Conservation (phyloP, 2,113 vertebrate genomes). For the Microtus montanus region DNA sequence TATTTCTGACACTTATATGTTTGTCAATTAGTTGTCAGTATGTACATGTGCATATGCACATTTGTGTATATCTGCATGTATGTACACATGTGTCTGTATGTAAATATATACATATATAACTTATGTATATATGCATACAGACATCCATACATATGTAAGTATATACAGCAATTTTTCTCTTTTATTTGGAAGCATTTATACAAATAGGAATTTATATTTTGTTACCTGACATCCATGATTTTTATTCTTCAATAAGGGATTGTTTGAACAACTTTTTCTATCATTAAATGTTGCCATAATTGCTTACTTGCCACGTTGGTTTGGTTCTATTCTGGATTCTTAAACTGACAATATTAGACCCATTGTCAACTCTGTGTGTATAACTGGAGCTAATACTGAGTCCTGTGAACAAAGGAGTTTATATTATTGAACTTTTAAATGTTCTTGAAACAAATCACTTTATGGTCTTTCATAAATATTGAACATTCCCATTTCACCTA, state of each 20-base stretch:
- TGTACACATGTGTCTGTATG: too few relatives aligned
- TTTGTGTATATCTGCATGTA: too few relatives aligned
- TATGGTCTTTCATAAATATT: background rate
- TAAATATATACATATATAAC: too few relatives aligned
- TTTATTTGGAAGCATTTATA: background rate
- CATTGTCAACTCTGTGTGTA: background rate
- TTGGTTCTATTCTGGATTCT: background rate
- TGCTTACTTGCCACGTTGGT: background rate
- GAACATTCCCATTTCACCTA: background rate
- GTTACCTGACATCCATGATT: background rate
- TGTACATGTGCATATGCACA: too few relatives aligned
- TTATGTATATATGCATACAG: background rate
- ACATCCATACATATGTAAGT: background rate
- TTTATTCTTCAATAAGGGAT: background rate
- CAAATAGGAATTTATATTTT: background rate
- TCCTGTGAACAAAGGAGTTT: background rate
- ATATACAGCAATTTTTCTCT: background rate
- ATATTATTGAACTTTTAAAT: background rate
- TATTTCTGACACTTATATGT: background rate
- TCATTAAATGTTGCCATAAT: background rate
- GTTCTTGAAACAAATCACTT: background rate
- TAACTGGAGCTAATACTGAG: background rate
- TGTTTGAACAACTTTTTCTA: background rate
- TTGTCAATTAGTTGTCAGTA: constrained; percentile 4
- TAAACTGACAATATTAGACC: background rate